Evolutionary conservation across 2,888 invertebrate species (phyloP).

Genomic region (Orthosia cruda): DNA sequence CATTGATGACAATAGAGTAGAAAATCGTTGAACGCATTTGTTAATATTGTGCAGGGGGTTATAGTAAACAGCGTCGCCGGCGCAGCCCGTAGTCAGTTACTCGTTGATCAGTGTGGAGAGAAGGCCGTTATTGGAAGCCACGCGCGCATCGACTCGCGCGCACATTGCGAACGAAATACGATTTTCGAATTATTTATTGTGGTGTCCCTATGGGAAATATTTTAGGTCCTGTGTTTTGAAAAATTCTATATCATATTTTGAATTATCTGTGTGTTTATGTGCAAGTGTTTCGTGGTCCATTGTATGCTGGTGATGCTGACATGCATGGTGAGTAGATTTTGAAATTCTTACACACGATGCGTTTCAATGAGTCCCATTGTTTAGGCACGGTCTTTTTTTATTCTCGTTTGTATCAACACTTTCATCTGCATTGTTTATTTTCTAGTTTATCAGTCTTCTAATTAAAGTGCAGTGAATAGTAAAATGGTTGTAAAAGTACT

Average conservation of each 20-base stretch:
- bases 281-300: conserved; percentile 80
- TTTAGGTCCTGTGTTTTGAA: conserved; percentile 80
- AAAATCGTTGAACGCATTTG: conserved; percentile 75
- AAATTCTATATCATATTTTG: conserved; percentile 71
- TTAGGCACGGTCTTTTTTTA: conserved; percentile 81
- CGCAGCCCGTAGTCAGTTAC: conserved; percentile 81
- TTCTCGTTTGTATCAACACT: conserved; percentile 80
- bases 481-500: conserved; percentile 80
- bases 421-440: conserved; percentile 83
- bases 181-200: conserved; percentile 77
- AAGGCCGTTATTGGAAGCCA: conserved; percentile 83
- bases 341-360: conserved; percentile 77
- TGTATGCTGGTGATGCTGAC: conserved; percentile 79
- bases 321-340: conserved; percentile 89
- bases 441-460: conserved; percentile 84
- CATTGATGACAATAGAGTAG: conserved; percentile 55
- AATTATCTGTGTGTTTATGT: conserved; percentile 73
- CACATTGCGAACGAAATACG: conserved; percentile 82
- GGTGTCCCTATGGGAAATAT: conserved; percentile 84
- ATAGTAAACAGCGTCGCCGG: conserved; percentile 88
- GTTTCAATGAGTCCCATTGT: conserved; percentile 87
- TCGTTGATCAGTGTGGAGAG: conserved; percentile 83
- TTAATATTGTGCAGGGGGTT: conserved; percentile 87
- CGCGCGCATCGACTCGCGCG: conserved; percentile 81
- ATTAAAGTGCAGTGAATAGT: conserved; percentile 83